Conservation (phyloP, 2,113 vertebrate genomes). For the Columba livia region DNA sequence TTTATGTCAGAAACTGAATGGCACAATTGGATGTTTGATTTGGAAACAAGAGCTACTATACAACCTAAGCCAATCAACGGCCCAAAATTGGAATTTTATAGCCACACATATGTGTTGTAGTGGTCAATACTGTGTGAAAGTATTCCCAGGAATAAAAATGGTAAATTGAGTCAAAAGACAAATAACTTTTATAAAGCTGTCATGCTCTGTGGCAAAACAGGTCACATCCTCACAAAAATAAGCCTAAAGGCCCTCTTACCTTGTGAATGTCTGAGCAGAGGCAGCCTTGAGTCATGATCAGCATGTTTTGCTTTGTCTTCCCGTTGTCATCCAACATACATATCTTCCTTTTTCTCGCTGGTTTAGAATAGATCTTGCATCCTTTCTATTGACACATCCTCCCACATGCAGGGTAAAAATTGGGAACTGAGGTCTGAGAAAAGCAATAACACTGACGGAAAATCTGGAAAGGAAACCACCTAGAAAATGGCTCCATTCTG, state of each 20-base stretch:
- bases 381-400: background rate
- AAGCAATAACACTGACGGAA: background rate
- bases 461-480: background rate
- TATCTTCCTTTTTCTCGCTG: background rate
- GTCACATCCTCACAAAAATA: background rate
- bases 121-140: background rate
- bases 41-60: background rate
- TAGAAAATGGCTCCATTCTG: background rate
- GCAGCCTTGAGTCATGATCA: background rate
- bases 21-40: background rate
- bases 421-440: background rate
- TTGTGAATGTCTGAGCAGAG: background rate
- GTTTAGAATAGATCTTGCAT: background rate
- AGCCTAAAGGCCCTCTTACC: background rate
- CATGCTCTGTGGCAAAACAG: background rate
- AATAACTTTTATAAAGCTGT: background rate
- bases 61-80: background rate
- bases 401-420: background rate
- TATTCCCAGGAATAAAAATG: background rate
- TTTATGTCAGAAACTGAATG: background rate
- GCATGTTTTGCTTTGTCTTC: background rate
- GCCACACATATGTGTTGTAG: background rate
- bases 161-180: background rate
- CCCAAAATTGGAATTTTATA: background rate
- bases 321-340: background rate